Evolutionary conservation across 2,797 vertebrate genomes (phyloP).

Genomic region (Tapirus indicus): DNA sequence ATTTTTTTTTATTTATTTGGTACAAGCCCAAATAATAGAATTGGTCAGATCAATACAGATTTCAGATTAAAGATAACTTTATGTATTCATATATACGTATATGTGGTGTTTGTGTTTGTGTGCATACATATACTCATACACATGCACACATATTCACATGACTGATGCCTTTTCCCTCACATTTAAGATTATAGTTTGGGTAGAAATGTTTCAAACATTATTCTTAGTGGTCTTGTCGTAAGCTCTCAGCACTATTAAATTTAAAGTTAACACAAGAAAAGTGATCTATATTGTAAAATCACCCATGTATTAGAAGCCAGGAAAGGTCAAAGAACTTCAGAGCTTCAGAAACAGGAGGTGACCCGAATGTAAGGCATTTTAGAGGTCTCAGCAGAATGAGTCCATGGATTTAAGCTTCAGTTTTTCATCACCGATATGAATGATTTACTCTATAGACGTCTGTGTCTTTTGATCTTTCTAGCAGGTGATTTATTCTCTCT

Average conservation of each 20-base stretch:
- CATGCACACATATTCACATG: not conserved
- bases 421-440: not conserved
- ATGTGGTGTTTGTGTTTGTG: not conserved
- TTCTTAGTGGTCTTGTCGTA: not conserved
- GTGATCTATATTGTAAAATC: not conserved
- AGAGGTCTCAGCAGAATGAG: not conserved
- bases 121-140: not conserved
- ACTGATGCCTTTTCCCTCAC: not conserved
- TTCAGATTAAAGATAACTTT: conserved; percentile 28
- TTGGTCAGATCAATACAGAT: not conserved
- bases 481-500: not conserved
- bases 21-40: not conserved
- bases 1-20: not conserved
- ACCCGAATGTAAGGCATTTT: not conserved
- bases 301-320: not conserved
- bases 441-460: not conserved
- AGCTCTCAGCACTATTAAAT: not conserved
- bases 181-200: not conserved
- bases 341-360: not conserved
- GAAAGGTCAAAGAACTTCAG: not conserved
- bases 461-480: not conserved
- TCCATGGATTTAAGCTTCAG: not conserved
- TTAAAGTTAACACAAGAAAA: not conserved
- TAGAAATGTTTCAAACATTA: not conserved
- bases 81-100: not conserved